Percentiles rank a stretch among this genome's conserved stretches.
Conservation (phyloP, 2,797 vertebrate genomes). For the Pangasius larnaudii region DNA sequence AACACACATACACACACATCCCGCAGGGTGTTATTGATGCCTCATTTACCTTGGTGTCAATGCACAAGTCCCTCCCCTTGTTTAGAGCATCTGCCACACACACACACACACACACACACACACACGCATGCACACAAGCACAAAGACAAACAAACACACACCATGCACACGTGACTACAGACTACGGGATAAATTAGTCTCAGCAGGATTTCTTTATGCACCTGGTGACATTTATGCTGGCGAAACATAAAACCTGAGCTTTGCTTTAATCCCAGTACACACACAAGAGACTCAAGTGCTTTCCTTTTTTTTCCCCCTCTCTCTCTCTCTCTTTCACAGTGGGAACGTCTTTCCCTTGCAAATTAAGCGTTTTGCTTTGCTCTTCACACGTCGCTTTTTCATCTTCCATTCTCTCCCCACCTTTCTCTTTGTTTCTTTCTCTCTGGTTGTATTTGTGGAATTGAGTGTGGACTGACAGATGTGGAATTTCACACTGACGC, state of each 20-base stretch:
- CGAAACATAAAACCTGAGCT: constrained; percentile 18
- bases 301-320: constrained; percentile 9
- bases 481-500: constrained; percentile 21
- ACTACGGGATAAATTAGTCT: constrained; percentile 27
- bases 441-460: background rate
- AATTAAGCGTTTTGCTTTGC: background rate
- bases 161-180: background rate
- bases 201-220: constrained; percentile 26
- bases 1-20: constrained; percentile 20
- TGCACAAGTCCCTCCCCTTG: constrained; percentile 27
- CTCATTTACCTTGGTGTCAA: constrained; percentile 67
- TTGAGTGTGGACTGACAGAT: background rate
- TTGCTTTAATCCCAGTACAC: constrained; percentile 21
- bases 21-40: constrained; percentile 61
- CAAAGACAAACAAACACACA: constrained; percentile 14
- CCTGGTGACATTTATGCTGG: constrained; percentile 30
- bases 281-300: background rate
- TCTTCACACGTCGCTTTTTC: background rate
- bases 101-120: background rate
- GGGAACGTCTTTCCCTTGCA: background rate
- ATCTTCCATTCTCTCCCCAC: constrained; percentile 13
- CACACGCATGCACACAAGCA: background rate
- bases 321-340: background rate
- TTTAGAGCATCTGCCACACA: constrained; percentile 31
- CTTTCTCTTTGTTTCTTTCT: constrained; percentile 4